Percentiles rank a stretch among this genome's conserved stretches.
These are phyloP conservation scores for Octodonta nipae DNA, from an alignment of 2,888 invertebrate species.

Conservation along the genomic window DNA sequence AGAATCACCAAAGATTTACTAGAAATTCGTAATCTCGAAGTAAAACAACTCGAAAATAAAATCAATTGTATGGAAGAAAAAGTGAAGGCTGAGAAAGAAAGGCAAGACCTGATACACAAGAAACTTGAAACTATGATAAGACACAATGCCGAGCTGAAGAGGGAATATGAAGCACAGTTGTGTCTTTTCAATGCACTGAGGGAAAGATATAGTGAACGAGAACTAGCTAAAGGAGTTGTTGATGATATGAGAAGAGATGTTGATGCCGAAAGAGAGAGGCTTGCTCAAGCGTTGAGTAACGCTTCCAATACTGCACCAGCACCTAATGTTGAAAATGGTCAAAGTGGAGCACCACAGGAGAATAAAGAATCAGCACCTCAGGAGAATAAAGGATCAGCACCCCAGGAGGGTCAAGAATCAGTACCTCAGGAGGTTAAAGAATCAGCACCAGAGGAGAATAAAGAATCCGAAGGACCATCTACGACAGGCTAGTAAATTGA, in stretches of 20 bases:
- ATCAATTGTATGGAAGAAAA: constrained; percentile 55
- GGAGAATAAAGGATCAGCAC: no score
- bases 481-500: no score
- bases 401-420: no score
- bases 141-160: constrained; percentile 61
- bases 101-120: constrained; percentile 52
- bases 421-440: no score
- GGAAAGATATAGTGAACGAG: constrained; percentile 29
- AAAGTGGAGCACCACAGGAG: no score
- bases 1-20: constrained; percentile 66
- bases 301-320: no score
- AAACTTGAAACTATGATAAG: constrained; percentile 58
- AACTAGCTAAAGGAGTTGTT: constrained; percentile 26
- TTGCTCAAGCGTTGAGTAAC: no score
- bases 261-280: constrained; percentile 2
- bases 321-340: no score
- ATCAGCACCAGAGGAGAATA: no score
- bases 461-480: no score
- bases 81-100: constrained; percentile 58
- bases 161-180: constrained; percentile 66
- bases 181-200: constrained; percentile 49
- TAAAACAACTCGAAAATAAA: constrained; percentile 56
- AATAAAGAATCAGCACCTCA: no score
- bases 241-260: constrained; percentile 15
- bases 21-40: constrained; percentile 64